phyloP scores from a whole-genome alignment of 2,797 vertebrate genomes.

The Xenentodon cancila region DNA sequence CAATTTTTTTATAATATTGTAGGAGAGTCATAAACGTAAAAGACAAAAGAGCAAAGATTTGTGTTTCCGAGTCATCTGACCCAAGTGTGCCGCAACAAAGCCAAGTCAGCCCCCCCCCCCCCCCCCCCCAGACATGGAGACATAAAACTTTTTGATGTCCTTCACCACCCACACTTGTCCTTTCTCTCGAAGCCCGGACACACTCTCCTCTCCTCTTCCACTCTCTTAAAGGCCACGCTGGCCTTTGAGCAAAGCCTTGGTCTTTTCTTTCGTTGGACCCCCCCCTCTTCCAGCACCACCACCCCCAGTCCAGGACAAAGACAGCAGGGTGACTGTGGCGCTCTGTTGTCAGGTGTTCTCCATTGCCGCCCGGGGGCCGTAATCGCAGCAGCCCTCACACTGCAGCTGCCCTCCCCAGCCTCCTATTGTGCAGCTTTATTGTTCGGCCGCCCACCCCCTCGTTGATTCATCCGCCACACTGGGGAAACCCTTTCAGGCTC shows the following conservation, averaged over 20 bases:
- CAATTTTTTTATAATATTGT: no score
- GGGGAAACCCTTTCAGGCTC: conserved; percentile 75
- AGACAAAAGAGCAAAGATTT: conserved; percentile 45
- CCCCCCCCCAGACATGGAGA: conserved; percentile 30
- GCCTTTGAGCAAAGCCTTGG: conserved; percentile 66
- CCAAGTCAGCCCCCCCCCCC: conserved; percentile 55
- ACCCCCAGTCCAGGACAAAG: conserved; percentile 69
- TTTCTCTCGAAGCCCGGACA: conserved; percentile 44
- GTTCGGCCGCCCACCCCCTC: conserved; percentile 72
- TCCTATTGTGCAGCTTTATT: conserved; percentile 79
- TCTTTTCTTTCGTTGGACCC: conserved; percentile 51
- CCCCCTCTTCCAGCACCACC: conserved; percentile 1
- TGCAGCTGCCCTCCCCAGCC: conserved; percentile 81
- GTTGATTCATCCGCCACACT: conserved; percentile 80
- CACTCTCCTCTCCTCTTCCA: conserved; percentile 55
- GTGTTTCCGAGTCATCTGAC: conserved; percentile 62
- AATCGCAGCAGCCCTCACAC: conserved; percentile 73
- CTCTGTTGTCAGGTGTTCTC: conserved; percentile 81
- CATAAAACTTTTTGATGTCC: conserved; percentile 65
- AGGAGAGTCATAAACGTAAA: background rate
- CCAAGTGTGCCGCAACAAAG: conserved; percentile 80
- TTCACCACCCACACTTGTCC: conserved; percentile 32
- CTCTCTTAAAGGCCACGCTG: conserved; percentile 63
- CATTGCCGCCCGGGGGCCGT: conserved; percentile 58
- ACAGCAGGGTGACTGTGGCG: conserved; percentile 64